phyloP scores from a whole-genome alignment of 2,797 vertebrate genomes.

The Mallotus villosus region DNA sequence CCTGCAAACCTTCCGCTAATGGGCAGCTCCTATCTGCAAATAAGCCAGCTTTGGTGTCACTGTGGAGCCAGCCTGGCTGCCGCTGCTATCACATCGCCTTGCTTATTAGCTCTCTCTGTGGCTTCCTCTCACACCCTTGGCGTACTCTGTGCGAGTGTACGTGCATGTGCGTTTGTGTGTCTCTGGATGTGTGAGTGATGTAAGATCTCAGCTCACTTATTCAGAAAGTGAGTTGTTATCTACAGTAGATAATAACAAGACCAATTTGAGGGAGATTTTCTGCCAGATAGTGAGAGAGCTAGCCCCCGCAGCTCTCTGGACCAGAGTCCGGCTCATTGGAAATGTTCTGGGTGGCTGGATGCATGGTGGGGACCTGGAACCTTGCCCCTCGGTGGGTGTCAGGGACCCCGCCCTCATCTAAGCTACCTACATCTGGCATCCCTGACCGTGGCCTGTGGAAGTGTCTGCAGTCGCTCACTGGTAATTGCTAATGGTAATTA shows the following conservation, averaged over 20 bases:
- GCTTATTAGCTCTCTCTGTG: conserved; percentile 50
- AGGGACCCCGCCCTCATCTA: conserved; percentile 13
- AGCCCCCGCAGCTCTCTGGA: neutral
- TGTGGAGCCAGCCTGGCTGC: conserved; percentile 20
- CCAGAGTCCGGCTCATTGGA: neutral
- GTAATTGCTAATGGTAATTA: conserved; percentile 71
- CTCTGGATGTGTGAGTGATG: conserved; percentile 7
- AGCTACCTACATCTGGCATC: conserved; percentile 60
- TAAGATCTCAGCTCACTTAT: conserved; percentile 21
- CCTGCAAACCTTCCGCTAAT: conserved; percentile 54
- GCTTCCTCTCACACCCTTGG: conserved; percentile 11
- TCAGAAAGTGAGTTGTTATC: conserved; percentile 48
- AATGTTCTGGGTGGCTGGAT: conserved; percentile 23
- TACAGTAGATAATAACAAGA: conserved; percentile 55
- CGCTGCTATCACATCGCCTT: conserved; percentile 42
- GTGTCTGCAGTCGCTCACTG: conserved; percentile 66
- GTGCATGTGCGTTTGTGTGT: neutral
- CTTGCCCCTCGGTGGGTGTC: conserved; percentile 46
- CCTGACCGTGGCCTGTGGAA: conserved; percentile 31
- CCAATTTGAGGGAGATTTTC: conserved; percentile 41
- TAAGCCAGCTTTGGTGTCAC: conserved; percentile 36
- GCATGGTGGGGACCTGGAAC: conserved; percentile 31
- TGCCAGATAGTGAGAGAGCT: conserved; percentile 5
- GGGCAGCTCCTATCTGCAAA: conserved; percentile 52
- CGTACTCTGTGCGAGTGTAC: conserved; percentile 10